A percentile compares a stretch with the other conserved stretches of the same genome.
Conservation (phyloP, 1,140 invertebrate species). For the Lepidurus arcticus region DNA sequence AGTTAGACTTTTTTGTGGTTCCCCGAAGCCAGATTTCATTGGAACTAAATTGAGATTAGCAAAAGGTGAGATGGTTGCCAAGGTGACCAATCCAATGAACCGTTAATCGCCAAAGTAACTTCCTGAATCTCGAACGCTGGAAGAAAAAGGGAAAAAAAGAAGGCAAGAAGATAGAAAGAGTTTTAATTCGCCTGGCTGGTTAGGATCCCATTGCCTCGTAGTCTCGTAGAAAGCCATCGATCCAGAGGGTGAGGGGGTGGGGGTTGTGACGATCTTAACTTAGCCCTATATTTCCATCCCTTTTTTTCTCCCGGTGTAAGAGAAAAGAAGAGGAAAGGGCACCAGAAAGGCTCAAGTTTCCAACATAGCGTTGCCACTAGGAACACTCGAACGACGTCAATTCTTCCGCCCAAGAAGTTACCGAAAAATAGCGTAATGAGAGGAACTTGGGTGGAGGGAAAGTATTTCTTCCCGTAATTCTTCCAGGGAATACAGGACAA, state of each 20-base stretch:
- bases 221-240: slow-evolving; percentile 17
- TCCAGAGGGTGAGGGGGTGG: background rate
- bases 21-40: background rate
- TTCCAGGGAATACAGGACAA: background rate
- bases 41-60: background rate
- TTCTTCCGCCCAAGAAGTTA: background rate
- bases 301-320: no score
- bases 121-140: background rate
- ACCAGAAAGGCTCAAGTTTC: no score
- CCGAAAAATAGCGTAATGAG: background rate
- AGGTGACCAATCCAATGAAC: background rate
- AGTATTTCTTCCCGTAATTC: background rate
- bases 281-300: no score
- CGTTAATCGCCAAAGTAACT: background rate
- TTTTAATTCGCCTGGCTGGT: slow-evolving; percentile 15
- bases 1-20: background rate
- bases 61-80: background rate
- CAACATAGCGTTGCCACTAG: background rate
- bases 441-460: background rate
- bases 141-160: background rate
- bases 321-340: no score
- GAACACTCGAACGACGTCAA: background rate
- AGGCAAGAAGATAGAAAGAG: background rate
- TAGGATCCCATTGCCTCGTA: slow-evolving; percentile 11
- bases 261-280: background rate